Percentiles rank a stretch among this genome's conserved stretches.
Evolutionary conservation across 2,113 vertebrate genomes (phyloP).

Genomic region (Stegostoma tigrinum): DNA sequence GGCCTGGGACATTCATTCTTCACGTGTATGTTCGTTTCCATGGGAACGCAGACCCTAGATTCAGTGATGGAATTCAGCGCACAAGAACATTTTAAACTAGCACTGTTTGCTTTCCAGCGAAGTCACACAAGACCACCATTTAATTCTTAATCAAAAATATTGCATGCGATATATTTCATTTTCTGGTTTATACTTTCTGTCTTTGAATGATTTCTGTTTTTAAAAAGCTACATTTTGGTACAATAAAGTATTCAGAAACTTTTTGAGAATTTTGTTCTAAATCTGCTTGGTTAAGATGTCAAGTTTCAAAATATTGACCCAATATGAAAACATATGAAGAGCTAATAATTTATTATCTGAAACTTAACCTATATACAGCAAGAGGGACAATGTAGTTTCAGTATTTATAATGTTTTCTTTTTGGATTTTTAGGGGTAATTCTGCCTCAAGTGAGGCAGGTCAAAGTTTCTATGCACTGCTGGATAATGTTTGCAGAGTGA

Average conservation of each 20-base stretch:
- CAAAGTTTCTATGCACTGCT: background rate
- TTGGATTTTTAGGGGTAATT: background rate
- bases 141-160: conserved; percentile 7
- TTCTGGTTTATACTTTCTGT: background rate
- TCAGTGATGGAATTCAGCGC: conserved; percentile 19
- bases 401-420: background rate
- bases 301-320: background rate
- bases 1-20: conserved; percentile 20
- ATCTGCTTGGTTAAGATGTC: background rate
- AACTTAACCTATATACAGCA: background rate
- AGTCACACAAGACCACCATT: background rate
- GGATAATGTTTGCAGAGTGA: background rate
- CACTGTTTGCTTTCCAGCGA: conserved; percentile 2
- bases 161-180: background rate
- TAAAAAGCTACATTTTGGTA: background rate
- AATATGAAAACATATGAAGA: background rate
- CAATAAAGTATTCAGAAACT: background rate
- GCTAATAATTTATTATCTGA: background rate
- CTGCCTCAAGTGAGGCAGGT: background rate
- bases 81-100: conserved; percentile 18
- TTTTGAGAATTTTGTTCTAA: background rate
- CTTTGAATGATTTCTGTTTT: background rate
- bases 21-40: conserved; percentile 5
- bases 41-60: conserved; percentile 18
- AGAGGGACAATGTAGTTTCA: background rate